Conservation (phyloP, 2,888 invertebrate species). For the Xestia sexstrigata region DNA sequence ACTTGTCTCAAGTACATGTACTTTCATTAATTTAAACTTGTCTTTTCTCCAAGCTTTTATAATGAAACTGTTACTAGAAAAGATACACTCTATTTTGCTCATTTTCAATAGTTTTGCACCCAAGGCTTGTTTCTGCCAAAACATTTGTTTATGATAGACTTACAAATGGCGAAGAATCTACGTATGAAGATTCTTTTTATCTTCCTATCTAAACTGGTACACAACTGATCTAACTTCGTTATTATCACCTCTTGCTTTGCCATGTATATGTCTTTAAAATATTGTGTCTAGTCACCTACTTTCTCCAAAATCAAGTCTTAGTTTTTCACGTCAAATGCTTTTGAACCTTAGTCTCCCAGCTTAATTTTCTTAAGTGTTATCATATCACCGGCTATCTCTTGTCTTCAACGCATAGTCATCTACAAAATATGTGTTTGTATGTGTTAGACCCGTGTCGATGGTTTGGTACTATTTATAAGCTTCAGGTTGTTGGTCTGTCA, state of each 20-base stretch:
- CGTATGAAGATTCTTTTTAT: background rate
- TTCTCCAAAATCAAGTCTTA: background rate
- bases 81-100: background rate
- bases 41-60: background rate
- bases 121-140: background rate
- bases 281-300: background rate
- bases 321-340: background rate
- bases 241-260: background rate
- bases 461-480: constrained; percentile 60
- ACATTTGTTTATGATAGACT: background rate
- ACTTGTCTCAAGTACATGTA: background rate
- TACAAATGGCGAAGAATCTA: background rate
- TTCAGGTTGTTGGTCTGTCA: constrained; percentile 62
- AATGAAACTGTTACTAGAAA: background rate
- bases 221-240: background rate
- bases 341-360: background rate
- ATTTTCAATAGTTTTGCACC: constrained; percentile 4
- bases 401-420: background rate
- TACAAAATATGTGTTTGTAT: constrained; percentile 38
- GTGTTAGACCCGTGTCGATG: constrained; percentile 54
- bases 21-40: background rate
- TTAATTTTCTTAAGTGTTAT: background rate
- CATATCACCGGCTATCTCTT: background rate
- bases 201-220: background rate
- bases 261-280: background rate